These are phyloP conservation scores for Pimpla rufipes DNA, from an alignment of 2,888 invertebrate species.

Conservation along the genomic window DNA sequence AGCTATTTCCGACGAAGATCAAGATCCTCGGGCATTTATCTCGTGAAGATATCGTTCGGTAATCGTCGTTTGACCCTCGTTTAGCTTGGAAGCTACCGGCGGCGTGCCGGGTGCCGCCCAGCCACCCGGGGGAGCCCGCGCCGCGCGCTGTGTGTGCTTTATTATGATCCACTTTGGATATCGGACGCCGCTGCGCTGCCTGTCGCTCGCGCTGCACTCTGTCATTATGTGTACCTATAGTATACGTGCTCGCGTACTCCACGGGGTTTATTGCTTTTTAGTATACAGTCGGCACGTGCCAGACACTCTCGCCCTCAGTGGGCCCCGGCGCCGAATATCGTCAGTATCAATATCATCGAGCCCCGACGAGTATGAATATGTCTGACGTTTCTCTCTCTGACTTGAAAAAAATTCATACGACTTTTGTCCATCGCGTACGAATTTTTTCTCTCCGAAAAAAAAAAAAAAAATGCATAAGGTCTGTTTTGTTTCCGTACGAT, in stretches of 20 bases:
- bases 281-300: slow-evolving; percentile 81
- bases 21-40: slow-evolving; percentile 33
- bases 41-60: slow-evolving; percentile 61
- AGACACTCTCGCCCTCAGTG: slow-evolving; percentile 48
- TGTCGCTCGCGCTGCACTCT: slow-evolving; percentile 63
- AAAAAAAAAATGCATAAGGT: neutral
- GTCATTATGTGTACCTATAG: slow-evolving; percentile 74
- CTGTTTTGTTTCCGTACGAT: too few relatives aligned
- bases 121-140: slow-evolving; percentile 18
- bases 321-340: slow-evolving; percentile 31
- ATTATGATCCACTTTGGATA: slow-evolving; percentile 81
- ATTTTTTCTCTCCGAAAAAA: too few relatives aligned
- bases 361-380: neutral
- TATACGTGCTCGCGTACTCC: slow-evolving; percentile 71
- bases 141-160: slow-evolving; percentile 71
- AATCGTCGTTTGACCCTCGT: slow-evolving; percentile 62
- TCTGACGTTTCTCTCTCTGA: slow-evolving; percentile 26
- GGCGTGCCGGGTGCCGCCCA: slow-evolving; percentile 9
- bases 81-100: slow-evolving; percentile 16
- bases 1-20: slow-evolving; percentile 27
- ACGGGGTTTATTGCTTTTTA: slow-evolving; percentile 82
- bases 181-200: slow-evolving; percentile 61
- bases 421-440: neutral
- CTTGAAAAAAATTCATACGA: slow-evolving; percentile 9
- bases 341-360: slow-evolving; percentile 6